Evolutionary conservation across 2,113 vertebrate species (phyloP), one percentile per base, ranked within the genome.

Genomic region (Tursiops truncatus): DNA sequence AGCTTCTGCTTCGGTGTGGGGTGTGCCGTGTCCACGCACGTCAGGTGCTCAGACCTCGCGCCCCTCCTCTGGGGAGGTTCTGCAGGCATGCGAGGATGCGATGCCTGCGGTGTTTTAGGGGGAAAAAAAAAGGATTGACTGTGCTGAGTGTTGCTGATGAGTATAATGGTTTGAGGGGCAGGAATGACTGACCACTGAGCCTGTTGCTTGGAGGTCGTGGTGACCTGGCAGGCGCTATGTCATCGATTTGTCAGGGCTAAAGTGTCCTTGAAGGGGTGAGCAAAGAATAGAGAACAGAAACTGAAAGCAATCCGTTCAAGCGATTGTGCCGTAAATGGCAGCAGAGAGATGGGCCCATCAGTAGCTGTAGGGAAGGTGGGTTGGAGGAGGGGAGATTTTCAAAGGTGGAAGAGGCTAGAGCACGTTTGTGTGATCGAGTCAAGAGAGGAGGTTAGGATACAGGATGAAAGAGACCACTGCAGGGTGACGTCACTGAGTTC

Each of bases 81-180:
- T 6, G 26, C 80, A 4, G 36, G 26, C 28, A 7, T 0, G 1
- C 13, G 0, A 0, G 38, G 17, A 53, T 53, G 53, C 53, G 5
- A 53, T 6, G 50, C 10, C 8, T 8, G 15, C 4, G 2, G 26
- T 13, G 33, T 74, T 92, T 38, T 12, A 28, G 10, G n/a, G 6
- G n/a, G 4, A 0, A 26, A 1, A 4, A 12, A 20, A 28, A 33
- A 33, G 9, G 14, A 26, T 6, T 2, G 1, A n/a, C 20, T 44
- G n/a, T 63, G 20, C 67, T 26, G 26, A 73, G 3, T 13, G 7
- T 2, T 53, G 67, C 2, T 0, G 2, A 0, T 6, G 36, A 21
- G 11, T 8, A 11, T 36, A 12, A 6, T 5, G 3, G 31, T 4
- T 5, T 20, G 13, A n/a, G 23, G 28, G 26, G 65, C 0, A 0